Conservation (phyloP, 1,140 invertebrate species). For the Ephestia elutella region DNA sequence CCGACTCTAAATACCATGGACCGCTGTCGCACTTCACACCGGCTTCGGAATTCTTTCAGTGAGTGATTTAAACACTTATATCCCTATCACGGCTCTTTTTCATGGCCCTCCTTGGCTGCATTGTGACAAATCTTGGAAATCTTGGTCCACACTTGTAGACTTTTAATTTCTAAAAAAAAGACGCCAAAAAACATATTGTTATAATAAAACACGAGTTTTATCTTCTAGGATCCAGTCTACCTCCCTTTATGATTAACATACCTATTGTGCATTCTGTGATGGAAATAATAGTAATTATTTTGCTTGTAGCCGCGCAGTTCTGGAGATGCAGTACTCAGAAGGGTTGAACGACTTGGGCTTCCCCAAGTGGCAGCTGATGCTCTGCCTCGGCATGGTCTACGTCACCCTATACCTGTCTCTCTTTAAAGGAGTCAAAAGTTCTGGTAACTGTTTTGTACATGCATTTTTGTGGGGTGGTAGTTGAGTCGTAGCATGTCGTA, state of each 20-base stretch:
- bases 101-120: neutral
- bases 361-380: constrained; percentile 82
- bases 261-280: neutral
- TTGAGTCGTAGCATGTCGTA: neutral
- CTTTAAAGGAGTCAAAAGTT: constrained; percentile 91
- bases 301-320: constrained; percentile 81
- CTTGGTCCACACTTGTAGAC: too few relatives aligned
- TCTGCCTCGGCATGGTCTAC: constrained; percentile 83
- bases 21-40: constrained; percentile 76
- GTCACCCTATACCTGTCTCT: constrained; percentile 85
- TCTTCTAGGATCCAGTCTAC: too few relatives aligned
- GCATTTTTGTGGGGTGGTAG: too few relatives aligned
- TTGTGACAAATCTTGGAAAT: too few relatives aligned
- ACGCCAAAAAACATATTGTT: too few relatives aligned
- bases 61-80: constrained; percentile 16
- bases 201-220: too few relatives aligned
- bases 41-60: constrained; percentile 77
- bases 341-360: constrained; percentile 82
- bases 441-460: constrained; percentile 86
- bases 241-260: too few relatives aligned
- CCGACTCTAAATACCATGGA: constrained; percentile 51
- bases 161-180: too few relatives aligned
- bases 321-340: constrained; percentile 83
- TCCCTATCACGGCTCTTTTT: neutral
- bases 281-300: neutral